These are phyloP conservation scores for Hemichromis elongatus DNA, from an alignment of 2,113 vertebrate species.

Conservation along the genomic window DNA sequence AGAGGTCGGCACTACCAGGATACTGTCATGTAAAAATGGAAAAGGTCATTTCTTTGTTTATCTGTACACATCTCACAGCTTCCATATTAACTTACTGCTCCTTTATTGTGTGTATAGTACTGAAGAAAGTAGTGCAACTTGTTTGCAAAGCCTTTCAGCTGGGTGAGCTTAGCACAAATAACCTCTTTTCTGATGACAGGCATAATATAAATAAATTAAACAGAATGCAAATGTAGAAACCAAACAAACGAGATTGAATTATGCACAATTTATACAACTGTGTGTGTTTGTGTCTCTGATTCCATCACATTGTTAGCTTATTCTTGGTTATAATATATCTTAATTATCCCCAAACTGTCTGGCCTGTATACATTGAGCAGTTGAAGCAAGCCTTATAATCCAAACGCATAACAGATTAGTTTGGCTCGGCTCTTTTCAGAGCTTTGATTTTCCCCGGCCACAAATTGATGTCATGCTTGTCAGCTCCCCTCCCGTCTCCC, in stretches of 20 bases:
- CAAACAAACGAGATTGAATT: neutral
- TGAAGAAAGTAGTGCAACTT: neutral
- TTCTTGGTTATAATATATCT: neutral
- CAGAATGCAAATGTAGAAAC: neutral
- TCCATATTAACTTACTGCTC: neutral
- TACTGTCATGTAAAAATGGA: neutral
- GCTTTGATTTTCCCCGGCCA: constrained; percentile 18
- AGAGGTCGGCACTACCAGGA: neutral
- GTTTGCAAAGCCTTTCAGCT: neutral
- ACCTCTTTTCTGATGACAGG: neutral
- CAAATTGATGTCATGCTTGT: constrained; percentile 43
- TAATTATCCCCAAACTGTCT: neutral
- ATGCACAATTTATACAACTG: neutral
- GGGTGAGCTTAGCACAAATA: neutral
- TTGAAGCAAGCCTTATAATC: neutral
- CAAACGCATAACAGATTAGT: constrained; percentile 3
- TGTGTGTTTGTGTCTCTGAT: neutral
- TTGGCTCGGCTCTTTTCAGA: constrained; percentile 1
- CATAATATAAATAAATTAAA: neutral
- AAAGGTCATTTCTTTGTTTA: neutral
- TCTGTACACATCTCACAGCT: neutral
- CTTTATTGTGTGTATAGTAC: neutral
- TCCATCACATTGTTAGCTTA: neutral
- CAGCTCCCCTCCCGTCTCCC: constrained; percentile 16
- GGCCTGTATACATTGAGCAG: neutral